A percentile compares a stretch with the other conserved stretches of the same genome.
These are phyloP conservation scores for Glaucomys volans DNA, from an alignment of 2,113 vertebrate species.

Conservation along the genomic window DNA sequence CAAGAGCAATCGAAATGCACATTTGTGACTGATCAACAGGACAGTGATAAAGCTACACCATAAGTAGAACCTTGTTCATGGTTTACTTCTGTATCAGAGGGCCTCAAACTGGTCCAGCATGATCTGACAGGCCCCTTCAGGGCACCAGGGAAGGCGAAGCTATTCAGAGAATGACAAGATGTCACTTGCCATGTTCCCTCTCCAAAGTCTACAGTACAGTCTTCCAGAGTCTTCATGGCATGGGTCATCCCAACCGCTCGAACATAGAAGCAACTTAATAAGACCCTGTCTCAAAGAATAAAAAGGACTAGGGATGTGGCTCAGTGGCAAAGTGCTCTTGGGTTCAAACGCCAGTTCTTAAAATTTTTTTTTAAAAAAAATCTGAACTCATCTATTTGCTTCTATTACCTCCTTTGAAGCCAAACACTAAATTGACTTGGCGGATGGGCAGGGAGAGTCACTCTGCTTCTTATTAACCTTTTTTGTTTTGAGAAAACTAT, in stretches of 20 bases:
- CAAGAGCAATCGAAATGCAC: neutral
- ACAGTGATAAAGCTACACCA: no score
- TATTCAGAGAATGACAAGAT: neutral
- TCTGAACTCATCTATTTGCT: no score
- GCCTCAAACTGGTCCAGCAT: neutral
- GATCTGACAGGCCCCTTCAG: neutral
- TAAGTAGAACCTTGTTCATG: no score
- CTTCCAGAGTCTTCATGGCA: neutral
- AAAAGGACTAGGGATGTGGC: no score
- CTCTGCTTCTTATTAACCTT: neutral
- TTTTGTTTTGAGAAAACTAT: neutral
- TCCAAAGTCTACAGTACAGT: neutral
- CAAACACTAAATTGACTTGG: neutral
- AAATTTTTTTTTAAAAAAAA: no score
- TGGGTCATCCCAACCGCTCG: neutral
- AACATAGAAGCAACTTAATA: neutral
- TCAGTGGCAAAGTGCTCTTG: no score
- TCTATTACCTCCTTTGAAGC: neutral
- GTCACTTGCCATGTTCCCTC: neutral
- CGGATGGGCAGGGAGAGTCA: no score
- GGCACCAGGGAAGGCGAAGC: neutral
- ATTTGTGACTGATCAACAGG: neutral
- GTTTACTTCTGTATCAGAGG: neutral
- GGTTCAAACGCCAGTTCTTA: no score
- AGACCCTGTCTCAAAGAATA: no score